Evolutionary conservation across 2,888 invertebrate genomes (phyloP).

Genomic region (Andrena minutula): DNA sequence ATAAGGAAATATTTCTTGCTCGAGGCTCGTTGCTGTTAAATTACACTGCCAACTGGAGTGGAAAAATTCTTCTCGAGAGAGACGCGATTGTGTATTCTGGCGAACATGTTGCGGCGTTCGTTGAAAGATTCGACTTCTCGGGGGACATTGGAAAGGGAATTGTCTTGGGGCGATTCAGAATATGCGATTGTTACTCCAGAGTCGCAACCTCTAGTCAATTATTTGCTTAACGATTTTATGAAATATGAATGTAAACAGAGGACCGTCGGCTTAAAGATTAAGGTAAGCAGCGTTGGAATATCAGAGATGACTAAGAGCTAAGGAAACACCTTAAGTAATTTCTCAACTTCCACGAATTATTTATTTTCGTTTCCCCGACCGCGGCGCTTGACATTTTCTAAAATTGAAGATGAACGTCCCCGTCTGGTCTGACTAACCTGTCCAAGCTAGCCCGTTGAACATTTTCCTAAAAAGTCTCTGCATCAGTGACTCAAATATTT

Average conservation of each 20-base stretch:
- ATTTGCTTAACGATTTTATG: too few relatives aligned
- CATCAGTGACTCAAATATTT: slow-evolving; percentile 4
- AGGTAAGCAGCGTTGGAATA: too few relatives aligned
- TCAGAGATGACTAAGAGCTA: background rate
- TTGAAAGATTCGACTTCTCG: too few relatives aligned
- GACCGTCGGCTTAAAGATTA: too few relatives aligned
- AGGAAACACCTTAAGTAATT: background rate
- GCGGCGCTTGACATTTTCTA: background rate
- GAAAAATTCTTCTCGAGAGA: background rate
- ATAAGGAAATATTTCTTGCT: slow-evolving; percentile 42
- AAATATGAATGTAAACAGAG: too few relatives aligned
- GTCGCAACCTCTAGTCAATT: too few relatives aligned
- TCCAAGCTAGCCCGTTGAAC: background rate
- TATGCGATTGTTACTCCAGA: too few relatives aligned
- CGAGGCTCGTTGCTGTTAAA: slow-evolving; percentile 19
- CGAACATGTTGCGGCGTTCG: too few relatives aligned
- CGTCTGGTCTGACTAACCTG: background rate
- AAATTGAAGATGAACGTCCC: background rate
- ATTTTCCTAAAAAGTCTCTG: slow-evolving; percentile 4
- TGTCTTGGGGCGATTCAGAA: too few relatives aligned
- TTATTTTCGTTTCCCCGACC: background rate
- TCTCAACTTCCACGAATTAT: background rate
- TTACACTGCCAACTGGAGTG: slow-evolving; percentile 3
- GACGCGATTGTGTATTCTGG: too few relatives aligned
- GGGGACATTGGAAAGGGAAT: too few relatives aligned